phyloP scores from a whole-genome alignment of 64 coral and sea anemone species.

The Actinia equina region DNA sequence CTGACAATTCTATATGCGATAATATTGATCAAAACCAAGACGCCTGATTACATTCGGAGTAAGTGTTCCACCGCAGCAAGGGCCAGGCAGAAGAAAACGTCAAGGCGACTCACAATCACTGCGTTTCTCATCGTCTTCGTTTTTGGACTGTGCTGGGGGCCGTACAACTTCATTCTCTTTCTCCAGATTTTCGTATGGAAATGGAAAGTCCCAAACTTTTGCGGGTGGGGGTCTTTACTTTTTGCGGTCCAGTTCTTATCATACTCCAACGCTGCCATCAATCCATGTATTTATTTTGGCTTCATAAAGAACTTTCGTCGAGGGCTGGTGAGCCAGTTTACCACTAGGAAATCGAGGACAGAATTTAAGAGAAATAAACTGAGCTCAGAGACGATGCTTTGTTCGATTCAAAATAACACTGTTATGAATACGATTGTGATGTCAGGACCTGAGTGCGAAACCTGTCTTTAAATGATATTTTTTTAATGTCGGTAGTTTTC shows the following conservation, averaged over 20 bases:
- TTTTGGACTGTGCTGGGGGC: conserved; percentile 17
- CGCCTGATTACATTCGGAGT: neutral
- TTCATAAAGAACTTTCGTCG: conserved; percentile 39
- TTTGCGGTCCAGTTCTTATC: conserved; percentile 22
- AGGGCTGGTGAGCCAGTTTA: neutral
- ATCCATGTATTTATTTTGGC: conserved; percentile 37
- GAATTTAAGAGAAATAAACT: neutral
- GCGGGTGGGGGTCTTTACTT: neutral
- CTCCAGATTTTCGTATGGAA: conserved; percentile 25
- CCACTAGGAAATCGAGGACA: neutral
- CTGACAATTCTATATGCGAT: conserved; percentile 22
- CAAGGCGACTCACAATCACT: conserved; percentile 1
- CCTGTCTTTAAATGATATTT: neutral
- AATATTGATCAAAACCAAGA: conserved; percentile 21
- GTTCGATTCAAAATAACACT: neutral
- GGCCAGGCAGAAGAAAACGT: conserved; percentile 15
- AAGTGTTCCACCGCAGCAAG: neutral
- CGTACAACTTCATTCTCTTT: conserved; percentile 9
- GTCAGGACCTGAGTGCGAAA: neutral
- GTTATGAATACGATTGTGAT: neutral
- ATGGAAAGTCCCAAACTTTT: neutral
- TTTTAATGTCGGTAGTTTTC: neutral
- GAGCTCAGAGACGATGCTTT: neutral
- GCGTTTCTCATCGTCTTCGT: conserved; percentile 26
- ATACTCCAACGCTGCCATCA: conserved; percentile 31